These are phyloP conservation scores for Andricus grossulariae DNA, from an alignment of 1,140 invertebrate genomes.

Conservation along the genomic window DNA sequence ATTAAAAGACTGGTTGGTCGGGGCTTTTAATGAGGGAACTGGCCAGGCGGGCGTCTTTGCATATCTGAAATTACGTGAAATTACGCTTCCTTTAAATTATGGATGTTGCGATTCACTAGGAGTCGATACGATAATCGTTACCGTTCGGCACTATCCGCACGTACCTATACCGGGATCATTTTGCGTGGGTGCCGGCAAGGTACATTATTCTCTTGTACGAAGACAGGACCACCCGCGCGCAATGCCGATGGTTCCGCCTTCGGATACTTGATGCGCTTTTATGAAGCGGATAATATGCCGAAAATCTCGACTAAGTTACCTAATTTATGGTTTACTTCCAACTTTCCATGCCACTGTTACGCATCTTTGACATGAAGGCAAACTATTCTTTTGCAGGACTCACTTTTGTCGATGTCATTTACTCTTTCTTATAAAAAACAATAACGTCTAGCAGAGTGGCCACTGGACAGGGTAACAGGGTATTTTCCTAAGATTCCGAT, in stretches of 20 bases:
- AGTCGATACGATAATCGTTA: neutral
- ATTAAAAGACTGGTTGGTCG: no score
- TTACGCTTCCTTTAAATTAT: neutral
- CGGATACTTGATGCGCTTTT: conserved; percentile 22
- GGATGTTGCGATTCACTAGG: neutral
- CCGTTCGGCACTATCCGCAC: neutral
- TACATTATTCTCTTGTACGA: conserved; percentile 43
- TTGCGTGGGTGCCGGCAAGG: conserved; percentile 53
- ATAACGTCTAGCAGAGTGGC: no score
- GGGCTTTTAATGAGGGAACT: no score
- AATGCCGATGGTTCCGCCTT: conserved; percentile 36
- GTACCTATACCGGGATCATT: conserved; percentile 33
- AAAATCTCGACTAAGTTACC: neutral
- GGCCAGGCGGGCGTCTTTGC: neutral
- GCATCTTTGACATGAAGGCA: no score
- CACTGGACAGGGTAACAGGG: no score
- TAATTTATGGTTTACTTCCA: neutral
- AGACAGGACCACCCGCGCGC: conserved; percentile 53
- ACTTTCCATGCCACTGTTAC: neutral
- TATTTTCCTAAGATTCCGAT: no score
- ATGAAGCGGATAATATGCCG: neutral
- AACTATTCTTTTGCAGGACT: no score
- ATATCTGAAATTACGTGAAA: conserved; percentile 9
- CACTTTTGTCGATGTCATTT: no score
- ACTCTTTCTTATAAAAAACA: no score